A percentile compares a stretch with the other conserved stretches of the same genome.
Evolutionary conservation across 2,797 vertebrate genomes (phyloP).

Genomic region (Anguilla pacifica): DNA sequence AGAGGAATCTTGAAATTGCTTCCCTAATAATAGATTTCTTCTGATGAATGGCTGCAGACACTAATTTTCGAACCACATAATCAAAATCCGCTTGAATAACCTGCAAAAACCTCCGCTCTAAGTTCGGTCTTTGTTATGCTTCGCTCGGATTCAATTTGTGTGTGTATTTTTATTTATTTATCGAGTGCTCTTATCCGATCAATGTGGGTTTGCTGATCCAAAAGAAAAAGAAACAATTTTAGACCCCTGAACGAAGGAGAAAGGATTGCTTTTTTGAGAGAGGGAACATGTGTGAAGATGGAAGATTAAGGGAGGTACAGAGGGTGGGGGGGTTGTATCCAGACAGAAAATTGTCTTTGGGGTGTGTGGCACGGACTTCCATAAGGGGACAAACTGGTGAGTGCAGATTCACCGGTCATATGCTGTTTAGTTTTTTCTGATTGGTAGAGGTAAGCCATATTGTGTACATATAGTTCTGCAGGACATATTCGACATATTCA

Average conservation of each 20-base stretch:
- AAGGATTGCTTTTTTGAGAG: slow-evolving; percentile 49
- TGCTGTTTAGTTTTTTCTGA: slow-evolving; percentile 41
- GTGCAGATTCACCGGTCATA: slow-evolving; percentile 55
- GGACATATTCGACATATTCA: background rate
- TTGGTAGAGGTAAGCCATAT: background rate
- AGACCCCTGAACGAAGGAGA: slow-evolving; percentile 47
- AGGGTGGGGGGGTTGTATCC: slow-evolving; percentile 55
- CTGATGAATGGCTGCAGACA: slow-evolving; percentile 32
- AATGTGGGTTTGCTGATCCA: slow-evolving; percentile 53
- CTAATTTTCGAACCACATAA: slow-evolving; percentile 42
- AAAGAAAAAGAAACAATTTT: slow-evolving; percentile 58
- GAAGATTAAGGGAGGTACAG: slow-evolving; percentile 48
- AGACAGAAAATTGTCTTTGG: slow-evolving; percentile 60
- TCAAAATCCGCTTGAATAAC: slow-evolving; percentile 37
- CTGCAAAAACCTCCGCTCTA: slow-evolving; percentile 19
- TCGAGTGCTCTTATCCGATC: slow-evolving; percentile 53
- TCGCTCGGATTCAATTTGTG: slow-evolving; percentile 50
- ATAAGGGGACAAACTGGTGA: slow-evolving; percentile 58
- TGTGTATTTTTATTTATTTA: slow-evolving; percentile 37
- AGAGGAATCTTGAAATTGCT: slow-evolving; percentile 28
- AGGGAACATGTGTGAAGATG: slow-evolving; percentile 53
- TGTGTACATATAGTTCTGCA: background rate
- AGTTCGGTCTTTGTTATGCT: slow-evolving; percentile 38
- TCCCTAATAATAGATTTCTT: slow-evolving; percentile 39
- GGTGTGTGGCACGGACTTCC: slow-evolving; percentile 53